Evolutionary conservation across 2,113 vertebrate species (phyloP).

Genomic region (Piaya cayana): DNA sequence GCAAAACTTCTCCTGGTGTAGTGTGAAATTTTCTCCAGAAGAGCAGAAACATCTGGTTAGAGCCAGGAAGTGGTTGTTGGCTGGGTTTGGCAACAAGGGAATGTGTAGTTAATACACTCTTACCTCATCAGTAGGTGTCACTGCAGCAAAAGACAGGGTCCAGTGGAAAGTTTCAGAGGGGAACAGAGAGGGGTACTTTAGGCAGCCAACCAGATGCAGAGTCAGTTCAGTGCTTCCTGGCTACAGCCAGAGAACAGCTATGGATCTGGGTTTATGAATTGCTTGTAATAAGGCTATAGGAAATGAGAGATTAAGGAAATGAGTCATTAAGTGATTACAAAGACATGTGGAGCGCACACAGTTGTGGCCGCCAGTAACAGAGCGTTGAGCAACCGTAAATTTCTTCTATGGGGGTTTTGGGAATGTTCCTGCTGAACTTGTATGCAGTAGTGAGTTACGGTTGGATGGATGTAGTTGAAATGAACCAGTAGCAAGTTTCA

Average conservation of each 20-base stretch:
- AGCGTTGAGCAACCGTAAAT: conserved; percentile 57
- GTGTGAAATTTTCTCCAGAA: conserved; percentile 62
- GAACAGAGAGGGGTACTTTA: conserved; percentile 26
- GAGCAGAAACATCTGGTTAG: conserved; percentile 67
- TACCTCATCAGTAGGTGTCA: conserved; percentile 76
- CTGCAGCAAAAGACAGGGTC: conserved; percentile 70
- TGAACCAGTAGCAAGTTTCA: conserved; percentile 34
- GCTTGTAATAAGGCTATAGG: conserved; percentile 74
- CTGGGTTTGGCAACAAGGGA: conserved; percentile 58
- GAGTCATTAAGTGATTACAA: conserved; percentile 78
- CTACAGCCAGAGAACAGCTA: conserved; percentile 56
- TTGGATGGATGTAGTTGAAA: conserved; percentile 39
- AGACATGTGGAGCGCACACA: conserved; percentile 74
- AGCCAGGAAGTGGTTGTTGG: conserved; percentile 71
- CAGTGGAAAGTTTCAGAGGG: conserved; percentile 60
- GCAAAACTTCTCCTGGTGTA: conserved; percentile 8
- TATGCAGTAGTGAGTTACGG: conserved; percentile 30
- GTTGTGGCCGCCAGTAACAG: conserved; percentile 65
- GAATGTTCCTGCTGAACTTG: conserved; percentile 61
- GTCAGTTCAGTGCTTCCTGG: conserved; percentile 62
- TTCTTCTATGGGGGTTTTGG: conserved; percentile 48
- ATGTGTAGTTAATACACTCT: conserved; percentile 40
- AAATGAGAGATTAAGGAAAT: conserved; percentile 78
- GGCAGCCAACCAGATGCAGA: conserved; percentile 66
- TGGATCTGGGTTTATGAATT: conserved; percentile 71